These are phyloP conservation scores for Dynastes maya DNA, from an alignment of 2,888 invertebrate genomes.

Conservation along the genomic window DNA sequence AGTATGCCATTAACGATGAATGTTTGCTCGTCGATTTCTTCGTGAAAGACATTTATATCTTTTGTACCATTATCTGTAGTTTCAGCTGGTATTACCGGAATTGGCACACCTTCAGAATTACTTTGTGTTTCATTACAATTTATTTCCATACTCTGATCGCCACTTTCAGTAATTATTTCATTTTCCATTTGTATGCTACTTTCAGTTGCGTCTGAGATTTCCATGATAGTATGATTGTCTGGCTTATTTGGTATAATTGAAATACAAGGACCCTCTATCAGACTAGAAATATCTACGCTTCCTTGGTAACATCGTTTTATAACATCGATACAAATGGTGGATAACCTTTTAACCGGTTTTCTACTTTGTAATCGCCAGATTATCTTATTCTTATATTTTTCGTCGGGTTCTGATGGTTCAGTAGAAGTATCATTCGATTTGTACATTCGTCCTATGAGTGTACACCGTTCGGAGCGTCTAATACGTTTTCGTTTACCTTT, in stretches of 20 bases:
- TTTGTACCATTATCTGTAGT: no score
- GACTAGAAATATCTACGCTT: not conserved
- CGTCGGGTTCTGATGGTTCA: not conserved
- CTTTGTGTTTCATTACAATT: not conserved
- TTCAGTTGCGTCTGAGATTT: not conserved
- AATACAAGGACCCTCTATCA: not conserved
- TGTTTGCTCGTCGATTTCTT: no score
- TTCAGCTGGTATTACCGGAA: not conserved
- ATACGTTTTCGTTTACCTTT: constrained; percentile 52
- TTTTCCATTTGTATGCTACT: not conserved
- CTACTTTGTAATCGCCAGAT: constrained; percentile 26
- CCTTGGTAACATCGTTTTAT: constrained; percentile 15
- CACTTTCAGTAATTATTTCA: not conserved
- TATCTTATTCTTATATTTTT: constrained; percentile 15
- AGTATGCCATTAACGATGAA: not conserved
- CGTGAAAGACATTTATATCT: no score
- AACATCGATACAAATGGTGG: constrained; percentile 9
- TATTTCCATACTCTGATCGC: not conserved
- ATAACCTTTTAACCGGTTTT: not conserved
- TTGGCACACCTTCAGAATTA: not conserved
- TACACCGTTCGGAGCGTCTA: constrained; percentile 48
- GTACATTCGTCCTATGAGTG: constrained; percentile 54
- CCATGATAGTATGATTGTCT: not conserved
- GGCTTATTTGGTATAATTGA: not conserved
- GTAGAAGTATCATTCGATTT: constrained; percentile 26